Conservation (phyloP, 2,888 invertebrate genomes). For the Folsomia manolachei region DNA sequence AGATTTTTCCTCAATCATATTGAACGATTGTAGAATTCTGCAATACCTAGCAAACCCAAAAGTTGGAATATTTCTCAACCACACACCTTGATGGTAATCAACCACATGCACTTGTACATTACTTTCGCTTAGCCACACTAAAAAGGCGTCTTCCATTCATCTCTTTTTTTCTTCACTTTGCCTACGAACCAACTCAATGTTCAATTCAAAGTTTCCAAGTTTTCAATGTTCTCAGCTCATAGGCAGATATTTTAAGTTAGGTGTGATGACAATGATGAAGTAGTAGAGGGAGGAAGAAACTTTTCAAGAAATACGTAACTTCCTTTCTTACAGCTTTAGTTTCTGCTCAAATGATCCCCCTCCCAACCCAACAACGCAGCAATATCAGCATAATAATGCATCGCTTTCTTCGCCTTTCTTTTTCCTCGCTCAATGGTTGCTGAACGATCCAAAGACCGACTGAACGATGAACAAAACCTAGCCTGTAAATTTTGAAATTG, state of each 20-base stretch:
- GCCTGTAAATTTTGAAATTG: not conserved
- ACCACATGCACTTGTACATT: not conserved
- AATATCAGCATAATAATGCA: too few species aligned
- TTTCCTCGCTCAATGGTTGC: not conserved
- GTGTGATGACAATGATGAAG: conserved; percentile 17
- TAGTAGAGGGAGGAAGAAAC: not conserved
- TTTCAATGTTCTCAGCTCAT: not conserved
- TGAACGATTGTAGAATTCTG: too few species aligned
- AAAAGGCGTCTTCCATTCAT: not conserved
- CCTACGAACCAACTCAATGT: not conserved
- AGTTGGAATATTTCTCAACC: too few species aligned
- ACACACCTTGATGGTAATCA: not conserved
- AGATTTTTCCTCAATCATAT: too few species aligned
- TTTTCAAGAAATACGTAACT: conserved; percentile 1
- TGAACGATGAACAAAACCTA: not conserved
- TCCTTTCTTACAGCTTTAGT: too few species aligned
- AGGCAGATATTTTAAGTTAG: not conserved
- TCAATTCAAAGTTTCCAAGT: not conserved
- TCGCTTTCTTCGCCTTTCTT: not conserved
- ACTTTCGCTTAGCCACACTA: not conserved
- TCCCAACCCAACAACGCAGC: too few species aligned
- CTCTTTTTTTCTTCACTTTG: not conserved
- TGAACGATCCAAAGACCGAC: not conserved
- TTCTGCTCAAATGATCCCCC: not conserved
- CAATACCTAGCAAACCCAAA: too few species aligned